These are phyloP conservation scores for Glaucomys volans DNA, from an alignment of 2,113 vertebrate genomes.

Conservation along the genomic window DNA sequence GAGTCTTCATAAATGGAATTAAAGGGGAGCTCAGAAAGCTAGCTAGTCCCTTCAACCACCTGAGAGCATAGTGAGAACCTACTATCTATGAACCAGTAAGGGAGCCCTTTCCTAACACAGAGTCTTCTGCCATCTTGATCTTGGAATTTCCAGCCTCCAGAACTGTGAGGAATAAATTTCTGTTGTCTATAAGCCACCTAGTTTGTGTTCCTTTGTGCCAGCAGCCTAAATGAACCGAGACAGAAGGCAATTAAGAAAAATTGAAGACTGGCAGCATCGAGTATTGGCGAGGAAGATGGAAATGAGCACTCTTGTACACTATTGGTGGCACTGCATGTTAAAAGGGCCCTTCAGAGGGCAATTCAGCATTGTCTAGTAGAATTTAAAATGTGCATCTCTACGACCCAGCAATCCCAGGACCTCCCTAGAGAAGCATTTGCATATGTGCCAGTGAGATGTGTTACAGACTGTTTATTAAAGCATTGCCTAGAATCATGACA, in stretches of 20 bases:
- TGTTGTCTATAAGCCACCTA: neutral
- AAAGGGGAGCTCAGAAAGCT: neutral
- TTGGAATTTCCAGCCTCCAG: neutral
- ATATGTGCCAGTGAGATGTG: too few relatives aligned
- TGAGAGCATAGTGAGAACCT: neutral
- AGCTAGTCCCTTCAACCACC: neutral
- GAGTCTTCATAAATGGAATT: neutral
- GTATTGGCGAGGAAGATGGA: neutral
- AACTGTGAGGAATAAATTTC: neutral
- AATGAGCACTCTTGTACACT: fast-evolving
- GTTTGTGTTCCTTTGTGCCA: neutral
- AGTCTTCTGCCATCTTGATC: neutral
- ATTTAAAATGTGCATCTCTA: neutral
- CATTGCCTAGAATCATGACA: neutral
- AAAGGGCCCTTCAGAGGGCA: neutral
- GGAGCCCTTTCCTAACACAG: neutral
- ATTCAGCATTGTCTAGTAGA: neutral
- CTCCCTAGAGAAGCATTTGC: neutral
- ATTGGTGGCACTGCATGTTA: fast-evolving
- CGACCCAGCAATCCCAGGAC: neutral
- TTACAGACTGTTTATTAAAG: neutral
- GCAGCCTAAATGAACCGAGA: neutral
- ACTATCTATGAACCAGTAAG: neutral
- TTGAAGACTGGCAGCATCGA: fast-evolving
- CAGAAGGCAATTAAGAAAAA: neutral